These are phyloP conservation scores for Macquaria australasica DNA, from an alignment of 2,113 vertebrate species.

Conservation along the genomic window DNA sequence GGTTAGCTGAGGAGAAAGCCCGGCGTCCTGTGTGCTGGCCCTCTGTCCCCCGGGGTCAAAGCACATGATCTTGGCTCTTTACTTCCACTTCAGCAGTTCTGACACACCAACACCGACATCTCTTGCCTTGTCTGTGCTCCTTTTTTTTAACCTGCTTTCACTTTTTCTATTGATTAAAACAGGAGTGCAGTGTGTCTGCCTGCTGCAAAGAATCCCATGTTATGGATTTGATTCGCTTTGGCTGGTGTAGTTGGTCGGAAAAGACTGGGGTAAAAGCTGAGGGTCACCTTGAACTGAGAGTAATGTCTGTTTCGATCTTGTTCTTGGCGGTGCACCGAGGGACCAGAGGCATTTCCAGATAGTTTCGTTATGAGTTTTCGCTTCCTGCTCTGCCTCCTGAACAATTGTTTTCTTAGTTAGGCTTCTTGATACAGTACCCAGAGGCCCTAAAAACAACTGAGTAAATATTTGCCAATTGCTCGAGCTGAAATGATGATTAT, in stretches of 20 bases:
- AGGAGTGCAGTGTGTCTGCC: neutral
- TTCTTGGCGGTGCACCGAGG: constrained; percentile 11
- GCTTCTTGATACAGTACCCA: constrained; percentile 63
- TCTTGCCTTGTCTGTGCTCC: neutral
- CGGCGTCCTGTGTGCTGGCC: constrained; percentile 66
- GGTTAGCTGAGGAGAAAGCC: constrained; percentile 73
- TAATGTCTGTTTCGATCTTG: constrained; percentile 68
- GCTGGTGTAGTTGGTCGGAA: constrained; percentile 82
- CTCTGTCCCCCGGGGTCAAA: constrained; percentile 74
- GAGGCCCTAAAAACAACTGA: constrained; percentile 63
- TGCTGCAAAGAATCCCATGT: constrained; percentile 54
- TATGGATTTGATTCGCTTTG: constrained; percentile 65
- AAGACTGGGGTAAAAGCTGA: constrained; percentile 80
- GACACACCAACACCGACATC: constrained; percentile 38
- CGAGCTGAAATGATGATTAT: constrained; percentile 62
- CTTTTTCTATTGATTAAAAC: constrained; percentile 80
- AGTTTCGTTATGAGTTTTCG: constrained; percentile 59
- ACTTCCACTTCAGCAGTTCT: constrained; percentile 72
- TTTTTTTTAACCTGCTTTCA: constrained; percentile 40
- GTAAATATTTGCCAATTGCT: constrained; percentile 75
- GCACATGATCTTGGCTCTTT: constrained; percentile 76
- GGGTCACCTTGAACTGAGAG: constrained; percentile 81
- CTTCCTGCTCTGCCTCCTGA: constrained; percentile 50
- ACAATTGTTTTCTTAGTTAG: constrained; percentile 70
- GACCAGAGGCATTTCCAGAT: constrained; percentile 50